phyloP scores from a whole-genome alignment of 2,888 invertebrate species.

The Lasioglossum leucozonium region DNA sequence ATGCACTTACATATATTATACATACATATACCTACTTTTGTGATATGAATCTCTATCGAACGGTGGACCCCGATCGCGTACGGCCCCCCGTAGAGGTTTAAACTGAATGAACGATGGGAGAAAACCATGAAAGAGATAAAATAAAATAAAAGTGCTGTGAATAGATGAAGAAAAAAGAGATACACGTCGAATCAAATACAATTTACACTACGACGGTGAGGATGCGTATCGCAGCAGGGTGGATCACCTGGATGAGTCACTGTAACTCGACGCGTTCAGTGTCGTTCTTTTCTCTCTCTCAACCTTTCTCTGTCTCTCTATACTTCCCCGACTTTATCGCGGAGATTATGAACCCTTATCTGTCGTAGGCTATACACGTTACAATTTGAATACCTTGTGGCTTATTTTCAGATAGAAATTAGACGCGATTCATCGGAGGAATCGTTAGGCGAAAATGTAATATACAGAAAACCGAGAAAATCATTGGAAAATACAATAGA shows the following conservation, averaged over 20 bases:
- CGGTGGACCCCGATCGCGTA: constrained; percentile 60
- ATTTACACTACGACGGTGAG: constrained; percentile 43
- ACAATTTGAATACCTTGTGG: constrained; percentile 13
- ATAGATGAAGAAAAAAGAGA: constrained; percentile 55
- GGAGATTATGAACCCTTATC: constrained; percentile 4
- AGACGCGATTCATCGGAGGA: background rate
- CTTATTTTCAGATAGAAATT: background rate
- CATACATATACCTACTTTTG: constrained; percentile 61
- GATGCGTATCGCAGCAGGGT: constrained; percentile 7
- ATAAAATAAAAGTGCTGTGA: constrained; percentile 74
- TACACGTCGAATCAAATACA: constrained; percentile 61
- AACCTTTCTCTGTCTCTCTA: background rate
- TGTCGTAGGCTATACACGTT: background rate
- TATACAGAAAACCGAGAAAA: background rate
- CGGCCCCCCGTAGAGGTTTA: constrained; percentile 42
- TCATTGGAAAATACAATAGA: constrained; percentile 1
- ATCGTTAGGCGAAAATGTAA: background rate
- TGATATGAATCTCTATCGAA: constrained; percentile 70
- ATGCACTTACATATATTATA: constrained; percentile 53
- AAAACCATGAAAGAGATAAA: background rate
- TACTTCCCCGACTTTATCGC: background rate
- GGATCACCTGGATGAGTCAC: constrained; percentile 5
- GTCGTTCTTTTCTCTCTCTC: background rate
- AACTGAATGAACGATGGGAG: background rate
- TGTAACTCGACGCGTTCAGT: background rate